Conservation (phyloP, 2,113 vertebrate species). For the Gymnogyps californianus region DNA sequence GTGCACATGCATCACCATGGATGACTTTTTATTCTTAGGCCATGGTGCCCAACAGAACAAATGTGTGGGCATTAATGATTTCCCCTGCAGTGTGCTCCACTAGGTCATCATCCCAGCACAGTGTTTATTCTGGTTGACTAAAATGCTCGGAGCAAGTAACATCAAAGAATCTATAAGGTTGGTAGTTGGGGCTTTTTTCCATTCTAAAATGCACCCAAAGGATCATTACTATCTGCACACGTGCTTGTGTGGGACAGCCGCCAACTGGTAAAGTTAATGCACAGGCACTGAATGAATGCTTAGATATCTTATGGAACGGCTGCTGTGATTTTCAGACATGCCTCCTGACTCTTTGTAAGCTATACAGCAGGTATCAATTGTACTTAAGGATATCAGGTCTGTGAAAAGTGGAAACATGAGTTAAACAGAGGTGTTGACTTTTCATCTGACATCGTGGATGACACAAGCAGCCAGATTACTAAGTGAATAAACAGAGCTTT, state of each 20-base stretch:
- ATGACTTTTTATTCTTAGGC: constrained; percentile 42
- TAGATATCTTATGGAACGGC: neutral
- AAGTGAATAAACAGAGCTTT: constrained; percentile 38
- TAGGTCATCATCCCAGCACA: constrained; percentile 1
- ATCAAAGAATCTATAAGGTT: neutral
- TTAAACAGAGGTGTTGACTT: constrained; percentile 19
- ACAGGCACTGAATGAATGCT: neutral
- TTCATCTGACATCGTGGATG: neutral
- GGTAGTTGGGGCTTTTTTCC: neutral
- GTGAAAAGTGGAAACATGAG: neutral
- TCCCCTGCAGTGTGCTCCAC: neutral
- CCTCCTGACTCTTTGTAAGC: neutral
- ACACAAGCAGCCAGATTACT: neutral
- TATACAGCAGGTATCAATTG: constrained; percentile 15
- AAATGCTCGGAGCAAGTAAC: constrained; percentile 18
- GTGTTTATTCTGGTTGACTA: constrained; percentile 45
- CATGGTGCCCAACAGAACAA: neutral
- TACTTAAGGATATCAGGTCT: neutral
- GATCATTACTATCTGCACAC: neutral
- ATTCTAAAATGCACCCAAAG: neutral
- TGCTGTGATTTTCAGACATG: neutral
- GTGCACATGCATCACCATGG: constrained; percentile 8
- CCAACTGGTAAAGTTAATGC: neutral
- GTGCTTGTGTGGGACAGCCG: neutral
- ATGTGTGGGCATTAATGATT: constrained; percentile 31